Evolutionary conservation across 1,140 invertebrate genomes (phyloP).

Genomic region (Caenorhabditis inopinata): DNA sequence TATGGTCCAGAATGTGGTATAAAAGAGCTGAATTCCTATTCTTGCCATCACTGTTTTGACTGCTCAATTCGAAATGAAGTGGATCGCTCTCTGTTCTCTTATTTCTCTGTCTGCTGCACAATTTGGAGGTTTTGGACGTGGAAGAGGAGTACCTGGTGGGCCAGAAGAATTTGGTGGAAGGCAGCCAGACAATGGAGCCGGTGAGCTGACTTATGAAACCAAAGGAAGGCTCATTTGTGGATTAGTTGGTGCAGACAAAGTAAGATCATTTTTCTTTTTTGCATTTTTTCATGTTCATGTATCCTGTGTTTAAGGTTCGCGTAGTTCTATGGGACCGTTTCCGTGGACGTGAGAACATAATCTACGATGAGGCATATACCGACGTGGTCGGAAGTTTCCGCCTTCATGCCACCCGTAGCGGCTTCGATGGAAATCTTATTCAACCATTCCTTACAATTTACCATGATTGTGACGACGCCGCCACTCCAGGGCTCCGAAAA

Average conservation of each 20-base stretch:
- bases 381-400: slow-evolving; percentile 24
- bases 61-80: not conserved
- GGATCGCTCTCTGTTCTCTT: not conserved
- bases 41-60: not conserved
- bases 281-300: not conserved
- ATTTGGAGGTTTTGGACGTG: slow-evolving; percentile 9
- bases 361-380: slow-evolving; percentile 10
- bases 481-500: slow-evolving; percentile 8
- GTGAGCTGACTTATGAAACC: slow-evolving; percentile 14
- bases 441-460: slow-evolving; percentile 16
- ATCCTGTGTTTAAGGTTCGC: slow-evolving; percentile 16
- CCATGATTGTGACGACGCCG: slow-evolving; percentile 13
- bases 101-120: slow-evolving; percentile 5
- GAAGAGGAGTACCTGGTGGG: not conserved
- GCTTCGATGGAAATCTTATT: slow-evolving; percentile 7
- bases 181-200: not conserved
- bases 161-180: not conserved
- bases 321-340: slow-evolving; percentile 26
- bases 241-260: slow-evolving; percentile 5
- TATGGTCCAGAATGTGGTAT: not conserved
- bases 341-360: not conserved
- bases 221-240: slow-evolving; percentile 28
- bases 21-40: not conserved
- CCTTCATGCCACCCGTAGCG: not conserved
- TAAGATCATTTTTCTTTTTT: not conserved